Evolutionary conservation across 2,113 vertebrate species (phyloP).

Genomic region (Pandion haliaetus): DNA sequence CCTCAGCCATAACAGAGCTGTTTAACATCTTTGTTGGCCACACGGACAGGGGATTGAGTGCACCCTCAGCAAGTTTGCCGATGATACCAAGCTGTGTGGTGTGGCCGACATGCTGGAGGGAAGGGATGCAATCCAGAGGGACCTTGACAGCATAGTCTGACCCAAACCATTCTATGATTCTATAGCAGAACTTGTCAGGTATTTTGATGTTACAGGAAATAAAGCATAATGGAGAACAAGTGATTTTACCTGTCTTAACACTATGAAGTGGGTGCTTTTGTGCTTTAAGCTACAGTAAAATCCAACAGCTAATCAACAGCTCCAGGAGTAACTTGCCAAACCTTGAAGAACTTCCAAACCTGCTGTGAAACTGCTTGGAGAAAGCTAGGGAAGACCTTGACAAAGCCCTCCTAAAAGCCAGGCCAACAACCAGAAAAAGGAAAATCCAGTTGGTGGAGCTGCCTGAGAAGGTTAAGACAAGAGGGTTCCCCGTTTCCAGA

Average conservation of each 20-base stretch:
- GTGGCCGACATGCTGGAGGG: too few relatives aligned
- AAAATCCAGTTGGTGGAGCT: neutral
- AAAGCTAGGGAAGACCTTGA: neutral
- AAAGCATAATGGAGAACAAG: neutral
- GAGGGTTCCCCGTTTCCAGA: neutral
- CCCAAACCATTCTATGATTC: neutral
- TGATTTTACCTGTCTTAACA: neutral
- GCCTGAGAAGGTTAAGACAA: neutral
- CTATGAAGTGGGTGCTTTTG: neutral
- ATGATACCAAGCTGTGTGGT: too few relatives aligned
- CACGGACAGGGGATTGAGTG: too few relatives aligned
- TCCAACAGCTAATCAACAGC: neutral
- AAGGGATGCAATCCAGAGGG: too few relatives aligned
- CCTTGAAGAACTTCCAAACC: neutral
- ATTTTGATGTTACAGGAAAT: neutral
- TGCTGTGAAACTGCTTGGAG: neutral
- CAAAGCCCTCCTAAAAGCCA: neutral
- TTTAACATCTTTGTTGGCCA: too few relatives aligned
- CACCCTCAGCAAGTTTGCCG: too few relatives aligned
- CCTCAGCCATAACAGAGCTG: fast-evolving
- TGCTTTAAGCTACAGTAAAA: neutral
- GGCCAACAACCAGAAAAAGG: neutral
- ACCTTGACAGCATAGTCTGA: too few relatives aligned
- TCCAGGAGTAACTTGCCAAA: neutral
- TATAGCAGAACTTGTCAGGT: neutral